Base-by-base conservation (phyloP, 2,797 vertebrate genomes). In the Pithecia hirsuta region DNA sequence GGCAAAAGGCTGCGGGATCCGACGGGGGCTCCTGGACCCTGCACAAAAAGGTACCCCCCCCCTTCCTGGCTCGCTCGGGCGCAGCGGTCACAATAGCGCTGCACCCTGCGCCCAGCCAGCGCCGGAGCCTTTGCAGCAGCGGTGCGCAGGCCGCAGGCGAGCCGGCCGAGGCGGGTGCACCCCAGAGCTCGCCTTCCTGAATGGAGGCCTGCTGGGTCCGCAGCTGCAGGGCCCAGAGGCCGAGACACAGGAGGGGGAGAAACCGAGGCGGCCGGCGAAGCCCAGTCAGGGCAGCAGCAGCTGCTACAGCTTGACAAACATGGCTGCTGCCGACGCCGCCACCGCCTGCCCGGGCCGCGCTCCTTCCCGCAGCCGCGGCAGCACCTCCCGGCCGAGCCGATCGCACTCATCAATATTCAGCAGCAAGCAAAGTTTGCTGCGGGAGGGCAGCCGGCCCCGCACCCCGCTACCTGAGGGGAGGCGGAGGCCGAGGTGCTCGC, bases 251-350 rank as follows among this genome's bases (percentile, higher is more conserved):
- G 93, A 44, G 7, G 26, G 28, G 2, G 64, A 82, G 94, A 80
- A 75, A 70, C 84, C 20, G 81, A 75, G 93, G 93, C 93, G 78
- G 95, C 87, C 52, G 78, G 78, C 59, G 30, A 64, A 89, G 94
- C 95, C 93, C 52, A 97, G 92, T 55, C 91, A 89, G 96, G 96
- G 67, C 46, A 94, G 87, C 90, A 94, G 97, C 96, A 85, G 95
- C 96, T 64, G 97, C 97, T 95, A 88, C 84, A 33, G 98, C 97
- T 97, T 97, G 97, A 97, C 95, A 98, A 98, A 98, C 97, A 98
- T 98, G 97, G 97, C 98, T 98, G 98, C 98, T 98, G 97, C 98
- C 94, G 97, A 96, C 97, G 96, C 96, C 97, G 97, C 85, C 95
- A 92, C 96, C 96, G 89, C 89, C 97, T 91, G 97, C 89, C 91